Evolutionary conservation across 1,140 invertebrate species (phyloP), one percentile per base, ranked within the genome.

Genomic region (Theocolax elegans): DNA sequence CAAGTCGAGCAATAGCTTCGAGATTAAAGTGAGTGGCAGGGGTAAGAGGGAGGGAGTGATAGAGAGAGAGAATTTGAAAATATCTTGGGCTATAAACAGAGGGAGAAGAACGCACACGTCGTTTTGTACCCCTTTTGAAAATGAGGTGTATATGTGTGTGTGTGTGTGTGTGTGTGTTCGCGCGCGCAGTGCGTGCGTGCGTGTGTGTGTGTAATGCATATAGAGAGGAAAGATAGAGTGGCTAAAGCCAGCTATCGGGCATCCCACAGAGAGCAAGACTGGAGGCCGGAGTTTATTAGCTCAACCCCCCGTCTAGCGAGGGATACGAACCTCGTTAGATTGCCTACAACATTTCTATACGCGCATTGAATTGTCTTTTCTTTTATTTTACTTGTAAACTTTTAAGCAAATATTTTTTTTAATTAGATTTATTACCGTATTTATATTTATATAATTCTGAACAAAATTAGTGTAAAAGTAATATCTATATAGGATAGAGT

Each of bases 201-300:
- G 44, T 59, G n/a, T n/a, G n/a, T n/a, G n/a, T n/a, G n/a, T n/a
- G n/a, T n/a, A n/a, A 59, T 46, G 49, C 42, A 62, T 27, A 35
- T 6, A 35, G 15, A 69, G 58, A 35, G 15, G 2, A 60, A 72
- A 76, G 71, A 80, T 76, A 72, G 73, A 80, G 73, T 74, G 68
- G 68, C 65, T 72, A 74, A 79, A 80, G 76, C 72, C 75, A 71
- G 71, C 72, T 78, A 79, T 76, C 77, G 71, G 76, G 76, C 76
- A 65, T 79, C 78, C 75, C 76, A 75, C 70, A 74, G 77, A 68
- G 78, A 65, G 23, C 40, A 49, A 35, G 29, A 75, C 77, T 64
- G 73, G 79, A 80, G 80, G 74, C 78, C 68, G 76, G 74, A 81
- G 78, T 80, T 81, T 81, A 81, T 81, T 81, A 81, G 75, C 72